Base-by-base conservation (phyloP, 2,113 vertebrate species). In the Colaptes auratus region DNA sequence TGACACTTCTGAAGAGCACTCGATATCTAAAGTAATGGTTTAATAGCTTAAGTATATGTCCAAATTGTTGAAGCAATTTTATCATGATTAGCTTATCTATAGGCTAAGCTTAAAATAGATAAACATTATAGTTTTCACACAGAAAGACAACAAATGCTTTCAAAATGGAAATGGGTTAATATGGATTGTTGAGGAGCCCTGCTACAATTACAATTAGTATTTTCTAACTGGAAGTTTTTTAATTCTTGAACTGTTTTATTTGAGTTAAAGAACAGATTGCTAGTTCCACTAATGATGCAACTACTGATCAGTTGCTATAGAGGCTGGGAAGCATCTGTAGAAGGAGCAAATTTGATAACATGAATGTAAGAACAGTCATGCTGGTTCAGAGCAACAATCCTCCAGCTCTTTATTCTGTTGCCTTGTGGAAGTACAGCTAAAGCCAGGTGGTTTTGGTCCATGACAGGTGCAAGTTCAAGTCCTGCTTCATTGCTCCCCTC, bases 311-410 rank as follows among this genome's bases (percentile, higher is more conserved):
- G 12, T 46, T 93, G 12, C 3, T 33, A 15, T 12, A 80, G 72
- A 70, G 25, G 10, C 27, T 77, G 28, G 33, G 33, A 83, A 82
- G 18, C 13, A 12, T 35, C 63, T 93, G 39, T 50, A 87, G 24
- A 52, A 85, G 30, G 46, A 23, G 17, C 7, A n/a, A 23, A 10
- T 81, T 10, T 64, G 60, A 80, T 67, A 10, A 7, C 3, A 1
- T 81, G 65, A 60, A 9, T 1, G 4, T 12, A 6, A 20, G 9
- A 86, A 33, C 7, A 5, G 3, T 76, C 0, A 0, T 5, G 4
- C 27, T 48, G 5, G 5, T 44, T 87, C 23, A 58, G 44, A 56
- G 44, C 76, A 61, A 9, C 25, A 56, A 1, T 56, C 33, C 23
- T 75, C 35, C 28, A 80, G 30, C 27, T 24, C 28, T 86, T 48